Conservation (phyloP, 2,888 invertebrate genomes). For the Aelia acuminata region DNA sequence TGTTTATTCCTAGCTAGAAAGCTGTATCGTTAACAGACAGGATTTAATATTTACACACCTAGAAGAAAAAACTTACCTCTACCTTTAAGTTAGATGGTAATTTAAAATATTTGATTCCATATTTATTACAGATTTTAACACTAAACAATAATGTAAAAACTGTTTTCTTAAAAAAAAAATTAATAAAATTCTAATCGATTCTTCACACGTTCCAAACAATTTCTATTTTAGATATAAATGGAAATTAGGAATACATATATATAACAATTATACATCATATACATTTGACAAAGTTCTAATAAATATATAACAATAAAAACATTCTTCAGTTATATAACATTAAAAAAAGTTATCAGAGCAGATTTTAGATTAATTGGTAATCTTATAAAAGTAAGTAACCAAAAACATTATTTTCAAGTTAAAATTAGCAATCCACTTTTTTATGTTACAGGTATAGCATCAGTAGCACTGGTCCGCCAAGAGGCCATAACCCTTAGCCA, state of each 20-base stretch:
- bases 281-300: conserved; percentile 12
- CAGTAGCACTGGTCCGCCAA: conserved; percentile 49
- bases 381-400: neutral
- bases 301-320: conserved; percentile 41
- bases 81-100: neutral
- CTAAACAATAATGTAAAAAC: conserved; percentile 36
- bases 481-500: conserved; percentile 61
- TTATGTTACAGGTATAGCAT: conserved; percentile 37
- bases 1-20: conserved; percentile 27
- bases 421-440: neutral
- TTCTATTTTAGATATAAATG: conserved; percentile 36
- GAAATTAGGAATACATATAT: conserved; percentile 34
- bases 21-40: neutral
- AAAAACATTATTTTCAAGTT: neutral
- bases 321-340: conserved; percentile 29
- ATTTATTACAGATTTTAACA: conserved; percentile 39
- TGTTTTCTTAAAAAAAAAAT: conserved; percentile 34
- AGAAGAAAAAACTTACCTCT: neutral
- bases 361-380: conserved; percentile 17
- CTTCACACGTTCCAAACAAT: conserved; percentile 10
- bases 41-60: conserved; percentile 28
- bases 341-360: conserved; percentile 30
- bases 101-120: neutral
- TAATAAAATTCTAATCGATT: conserved; percentile 34
- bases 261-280: conserved; percentile 42